Evolutionary conservation across 2,113 vertebrate genomes (phyloP), one percentile per base, ranked within the genome.

Genomic region (Phrynosoma platyrhinos): DNA sequence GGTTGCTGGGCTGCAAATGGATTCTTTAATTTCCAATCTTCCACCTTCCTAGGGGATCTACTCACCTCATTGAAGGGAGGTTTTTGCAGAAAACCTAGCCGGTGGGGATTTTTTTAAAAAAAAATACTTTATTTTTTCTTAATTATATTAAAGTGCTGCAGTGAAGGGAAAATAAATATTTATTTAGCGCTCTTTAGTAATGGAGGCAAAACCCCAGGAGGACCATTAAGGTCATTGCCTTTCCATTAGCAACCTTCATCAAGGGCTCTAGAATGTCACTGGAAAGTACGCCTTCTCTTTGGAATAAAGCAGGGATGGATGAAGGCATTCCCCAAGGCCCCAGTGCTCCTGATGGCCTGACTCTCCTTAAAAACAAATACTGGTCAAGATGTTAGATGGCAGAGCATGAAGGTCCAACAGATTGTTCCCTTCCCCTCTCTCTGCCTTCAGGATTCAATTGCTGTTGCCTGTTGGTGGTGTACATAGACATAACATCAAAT

Each of bases 121-220:
- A 16, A 90, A 91, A 69, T 47, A 52, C 80, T 89, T 90, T 62
- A 62, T 62, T 62, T 62, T 20, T 74, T 25, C 72, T 72, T 80
- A 89, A 89, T 91, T 87, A 85, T 85, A n/a, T 91, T 90, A 81
- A 83, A 69, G 80, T 72, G 55, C 81, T 42, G 40, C 21, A 14
- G n/a, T 81, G 79, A 89, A 80, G 40, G 64, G 58, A 85, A 69
- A 84, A 76, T 86, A 92, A 93, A 95, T 92, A 89, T 95, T 94
- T 91, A 90, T 90, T 94, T 82, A 72, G 42, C 83, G 69, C 25
- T 85, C 85, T 93, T 93, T 80, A 91, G 82, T 62, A 82, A 71
- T 9, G 74, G 86, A 52, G 53, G 6, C 32, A 58, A 91, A 91
- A 53, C 75, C 89, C n/a, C 64, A 14, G 68, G 72, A 91, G 52